Evolutionary conservation across 2,113 vertebrate species (phyloP), one percentile per base, ranked within the genome.

Genomic region (Phoenicopterus ruber): DNA sequence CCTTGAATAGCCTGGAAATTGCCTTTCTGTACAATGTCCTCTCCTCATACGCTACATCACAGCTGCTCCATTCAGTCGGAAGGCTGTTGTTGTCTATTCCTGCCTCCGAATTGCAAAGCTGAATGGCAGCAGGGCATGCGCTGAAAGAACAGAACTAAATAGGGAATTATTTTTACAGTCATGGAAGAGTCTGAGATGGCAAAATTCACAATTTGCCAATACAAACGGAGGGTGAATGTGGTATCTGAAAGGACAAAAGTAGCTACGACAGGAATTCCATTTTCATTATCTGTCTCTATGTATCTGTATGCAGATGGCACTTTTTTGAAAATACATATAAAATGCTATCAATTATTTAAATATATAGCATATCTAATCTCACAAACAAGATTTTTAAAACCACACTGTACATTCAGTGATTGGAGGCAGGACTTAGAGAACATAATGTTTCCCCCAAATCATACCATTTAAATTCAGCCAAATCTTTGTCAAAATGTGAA

Each of bases 11-110:
- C 18, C 11, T 76, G 67, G 59, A 93, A 93, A 88, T 80, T 76
- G 46, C 62, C 50, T 86, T 88, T 90, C 70, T 73, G 28, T 49
- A 14, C 58, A 21, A 44, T 3, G 47, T 28, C 16, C 73, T 80
- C 49, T 76, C 58, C 46, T 89, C 55, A 70, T 13, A 57, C 1
- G 1, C 21, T 29, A 13, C 76, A 71, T 13, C 61, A 40, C 94
- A 95, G 88, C 65, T 93, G 88, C 85, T 67, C 47, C 79, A 57
- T 93, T 82, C 74, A 80, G 44, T 62, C 14, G 22, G 40, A 78
- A 84, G n/a, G 66, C 49, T 92, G 61, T 1, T 66, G 36, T 46
- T 66, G 31, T 78, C 81, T 90, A 16, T 80, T 88, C 54, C 67
- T 31, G 6, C 31, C 72, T 78, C 46, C 17, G 32, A 83, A 74